Evolutionary conservation across 2,888 invertebrate genomes (phyloP).

Genomic region (Leucoma salicis): DNA sequence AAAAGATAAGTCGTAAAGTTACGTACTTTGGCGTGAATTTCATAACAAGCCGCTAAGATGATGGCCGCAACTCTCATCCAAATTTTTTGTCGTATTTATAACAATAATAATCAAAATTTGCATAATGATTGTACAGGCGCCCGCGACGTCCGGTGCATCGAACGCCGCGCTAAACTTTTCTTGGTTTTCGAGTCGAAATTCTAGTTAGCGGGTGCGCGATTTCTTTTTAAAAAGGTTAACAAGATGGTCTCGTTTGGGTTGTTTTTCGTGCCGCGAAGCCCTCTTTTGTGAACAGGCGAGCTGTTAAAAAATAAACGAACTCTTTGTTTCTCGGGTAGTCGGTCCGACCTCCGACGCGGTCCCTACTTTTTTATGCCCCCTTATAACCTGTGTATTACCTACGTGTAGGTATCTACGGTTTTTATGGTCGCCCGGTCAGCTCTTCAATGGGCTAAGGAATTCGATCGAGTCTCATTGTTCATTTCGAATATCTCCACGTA

Average conservation of each 20-base stretch:
- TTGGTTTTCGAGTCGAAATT: slow-evolving; percentile 79
- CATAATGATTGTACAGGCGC: slow-evolving; percentile 78
- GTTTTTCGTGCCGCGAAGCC: slow-evolving; percentile 77
- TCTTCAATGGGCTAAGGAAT: slow-evolving; percentile 81
- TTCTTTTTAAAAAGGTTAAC: slow-evolving; percentile 81
- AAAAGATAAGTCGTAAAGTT: slow-evolving; percentile 51
- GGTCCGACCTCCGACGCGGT: slow-evolving; percentile 80
- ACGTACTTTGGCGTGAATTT: slow-evolving; percentile 55
- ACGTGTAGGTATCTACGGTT: slow-evolving; percentile 81
- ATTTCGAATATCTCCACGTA: slow-evolving; percentile 57
- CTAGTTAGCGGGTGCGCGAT: slow-evolving; percentile 79
- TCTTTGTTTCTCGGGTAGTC: slow-evolving; percentile 82
- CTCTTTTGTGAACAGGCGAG: slow-evolving; percentile 80
- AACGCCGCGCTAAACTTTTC: slow-evolving; percentile 65
- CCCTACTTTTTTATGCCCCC: slow-evolving; percentile 79
- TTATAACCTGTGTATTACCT: slow-evolving; percentile 81
- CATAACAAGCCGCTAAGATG: slow-evolving; percentile 54
- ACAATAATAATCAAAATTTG: slow-evolving; percentile 67
- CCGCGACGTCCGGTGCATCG: slow-evolving; percentile 61
- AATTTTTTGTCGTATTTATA: slow-evolving; percentile 54
- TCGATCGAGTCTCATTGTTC: slow-evolving; percentile 78
- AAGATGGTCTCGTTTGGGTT: slow-evolving; percentile 78
- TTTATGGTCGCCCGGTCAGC: slow-evolving; percentile 79
- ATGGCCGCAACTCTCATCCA: slow-evolving; percentile 45
- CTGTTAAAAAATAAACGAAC: slow-evolving; percentile 82